Evolutionary conservation across 2,113 vertebrate species (phyloP).

Genomic region (Calidris pugnax): DNA sequence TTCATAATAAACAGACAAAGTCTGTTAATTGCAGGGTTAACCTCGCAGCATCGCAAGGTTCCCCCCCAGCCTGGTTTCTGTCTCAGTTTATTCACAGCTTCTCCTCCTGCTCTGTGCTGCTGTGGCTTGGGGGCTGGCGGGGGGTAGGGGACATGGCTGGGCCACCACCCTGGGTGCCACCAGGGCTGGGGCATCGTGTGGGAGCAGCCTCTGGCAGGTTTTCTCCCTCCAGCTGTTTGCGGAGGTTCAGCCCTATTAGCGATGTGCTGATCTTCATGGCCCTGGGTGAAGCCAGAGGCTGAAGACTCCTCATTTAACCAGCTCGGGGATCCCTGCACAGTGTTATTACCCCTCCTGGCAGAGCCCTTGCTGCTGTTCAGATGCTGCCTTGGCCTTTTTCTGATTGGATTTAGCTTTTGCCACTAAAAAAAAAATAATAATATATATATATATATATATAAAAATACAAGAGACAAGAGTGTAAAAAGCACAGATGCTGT

Average conservation of each 20-base stretch:
- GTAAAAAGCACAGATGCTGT: background rate
- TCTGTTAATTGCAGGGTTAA: background rate
- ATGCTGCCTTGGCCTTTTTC: background rate
- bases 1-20: background rate
- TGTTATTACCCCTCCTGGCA: background rate
- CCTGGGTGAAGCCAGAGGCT: constrained; percentile 66
- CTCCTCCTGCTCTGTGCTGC: background rate
- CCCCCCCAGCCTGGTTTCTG: rapidly evolving
- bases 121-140: background rate
- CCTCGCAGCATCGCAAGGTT: background rate
- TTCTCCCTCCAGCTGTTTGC: background rate
- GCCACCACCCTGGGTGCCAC: rapidly evolving
- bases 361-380: background rate
- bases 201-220: background rate
- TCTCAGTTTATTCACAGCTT: background rate
- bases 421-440: background rate
- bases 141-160: background rate
- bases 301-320: constrained; percentile 65
- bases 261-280: constrained; percentile 50
- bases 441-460: background rate
- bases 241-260: constrained; percentile 48
- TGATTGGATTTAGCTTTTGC: background rate
- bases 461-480: background rate
- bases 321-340: background rate
- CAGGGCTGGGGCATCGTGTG: rapidly evolving